These are phyloP conservation scores for Heliothis virescens DNA, from an alignment of 1,140 invertebrate species.

Conservation along the genomic window DNA sequence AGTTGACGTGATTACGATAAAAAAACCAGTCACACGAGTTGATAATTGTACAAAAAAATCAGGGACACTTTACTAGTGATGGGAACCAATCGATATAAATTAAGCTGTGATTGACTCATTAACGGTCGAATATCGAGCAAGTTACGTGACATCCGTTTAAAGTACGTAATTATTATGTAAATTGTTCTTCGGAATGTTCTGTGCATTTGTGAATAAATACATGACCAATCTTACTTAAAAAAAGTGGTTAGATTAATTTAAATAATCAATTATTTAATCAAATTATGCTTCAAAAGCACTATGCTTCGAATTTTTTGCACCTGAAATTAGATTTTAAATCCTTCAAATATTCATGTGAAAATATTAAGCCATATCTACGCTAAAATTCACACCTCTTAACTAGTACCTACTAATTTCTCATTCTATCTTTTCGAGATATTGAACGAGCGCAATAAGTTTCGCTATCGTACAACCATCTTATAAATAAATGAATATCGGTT, in stretches of 20 bases:
- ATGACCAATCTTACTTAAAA: no score
- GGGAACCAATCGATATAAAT: constrained; percentile 44
- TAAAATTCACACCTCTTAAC: no score
- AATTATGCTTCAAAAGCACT: no score
- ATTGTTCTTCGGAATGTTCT: background rate
- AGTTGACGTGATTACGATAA: constrained; percentile 47
- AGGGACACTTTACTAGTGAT: constrained; percentile 45
- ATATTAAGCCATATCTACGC: no score
- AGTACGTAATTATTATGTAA: constrained; percentile 13
- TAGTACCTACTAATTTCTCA: no score
- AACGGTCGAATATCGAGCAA: constrained; percentile 2
- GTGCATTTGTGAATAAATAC: no score
- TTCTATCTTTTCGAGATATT: background rate
- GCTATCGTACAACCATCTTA: constrained; percentile 30
- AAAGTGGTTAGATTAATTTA: no score
- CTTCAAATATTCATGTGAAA: no score
- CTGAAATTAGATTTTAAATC: background rate
- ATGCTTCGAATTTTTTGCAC: no score
- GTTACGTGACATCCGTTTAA: constrained; percentile 19
- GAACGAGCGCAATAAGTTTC: background rate
- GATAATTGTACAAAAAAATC: constrained; percentile 55
- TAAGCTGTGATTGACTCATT: constrained; percentile 33
- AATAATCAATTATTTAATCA: no score
- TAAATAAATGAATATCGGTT: constrained; percentile 42
- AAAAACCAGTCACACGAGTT: constrained; percentile 58